These are phyloP conservation scores for Epizoanthus scotinus DNA, from an alignment of 92 coral and sea anemone species.

Conservation along the genomic window DNA sequence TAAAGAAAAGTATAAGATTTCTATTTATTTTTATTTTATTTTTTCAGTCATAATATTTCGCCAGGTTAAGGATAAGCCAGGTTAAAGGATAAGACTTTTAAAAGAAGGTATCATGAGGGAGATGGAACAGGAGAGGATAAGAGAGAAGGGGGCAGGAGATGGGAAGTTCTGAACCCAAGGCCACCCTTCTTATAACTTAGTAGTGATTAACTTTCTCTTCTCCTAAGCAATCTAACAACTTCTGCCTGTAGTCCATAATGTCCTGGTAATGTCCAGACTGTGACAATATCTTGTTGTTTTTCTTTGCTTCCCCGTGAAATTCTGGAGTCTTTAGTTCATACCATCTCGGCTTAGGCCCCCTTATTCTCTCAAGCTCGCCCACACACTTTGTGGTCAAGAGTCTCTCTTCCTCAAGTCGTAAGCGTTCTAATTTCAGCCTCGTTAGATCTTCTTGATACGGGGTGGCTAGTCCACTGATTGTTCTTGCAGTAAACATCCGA, in stretches of 20 bases:
- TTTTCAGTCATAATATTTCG: no score
- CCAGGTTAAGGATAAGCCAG: no score
- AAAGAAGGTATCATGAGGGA: no score
- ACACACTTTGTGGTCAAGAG: constrained; percentile 69
- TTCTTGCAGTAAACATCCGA: constrained; percentile 82
- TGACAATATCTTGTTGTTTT: constrained; percentile 81
- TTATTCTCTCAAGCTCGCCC: constrained; percentile 85
- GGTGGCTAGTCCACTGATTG: constrained; percentile 86
- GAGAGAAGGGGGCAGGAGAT: no score
- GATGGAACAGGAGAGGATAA: no score
- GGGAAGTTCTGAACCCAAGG: no score
- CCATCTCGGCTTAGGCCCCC: constrained; percentile 97
- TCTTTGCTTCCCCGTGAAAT: constrained; percentile 86
- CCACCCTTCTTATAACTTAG: background rate
- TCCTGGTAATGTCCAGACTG: constrained; percentile 87
- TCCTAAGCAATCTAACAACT: constrained; percentile 70
- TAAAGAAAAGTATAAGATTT: no score
- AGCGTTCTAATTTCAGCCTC: constrained; percentile 69
- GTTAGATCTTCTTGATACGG: constrained; percentile 91
- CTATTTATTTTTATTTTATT: no score
- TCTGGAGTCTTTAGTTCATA: constrained; percentile 90
- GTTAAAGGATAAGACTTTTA: no score
- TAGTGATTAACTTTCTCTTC: constrained; percentile 58
- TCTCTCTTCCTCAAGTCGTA: constrained; percentile 85
- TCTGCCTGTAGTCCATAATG: constrained; percentile 86